A percentile compares a stretch with the other conserved stretches of the same genome.
phyloP scores from a whole-genome alignment of 2,888 invertebrate genomes.

The Watsonalla binaria region DNA sequence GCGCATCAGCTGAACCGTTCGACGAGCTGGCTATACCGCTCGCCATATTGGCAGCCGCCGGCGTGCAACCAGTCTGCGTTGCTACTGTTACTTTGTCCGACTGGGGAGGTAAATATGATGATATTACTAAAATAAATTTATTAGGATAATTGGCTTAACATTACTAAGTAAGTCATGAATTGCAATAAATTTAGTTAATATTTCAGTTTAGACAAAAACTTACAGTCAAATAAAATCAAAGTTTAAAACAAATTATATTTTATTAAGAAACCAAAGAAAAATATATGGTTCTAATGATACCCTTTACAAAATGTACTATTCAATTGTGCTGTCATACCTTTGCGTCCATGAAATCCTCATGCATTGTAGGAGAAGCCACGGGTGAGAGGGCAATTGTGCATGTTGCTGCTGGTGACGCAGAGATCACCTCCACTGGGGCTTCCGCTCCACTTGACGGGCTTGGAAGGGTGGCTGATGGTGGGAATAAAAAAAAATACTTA shows the following conservation, averaged over 20 bases:
- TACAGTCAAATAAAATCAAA: too few species aligned
- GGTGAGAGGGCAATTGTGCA: conserved; percentile 52
- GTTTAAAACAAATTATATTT: too few species aligned
- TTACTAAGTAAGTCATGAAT: too few species aligned
- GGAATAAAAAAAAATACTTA: background rate
- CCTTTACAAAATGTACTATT: too few species aligned
- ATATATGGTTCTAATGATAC: too few species aligned
- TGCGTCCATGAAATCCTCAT: conserved; percentile 68
- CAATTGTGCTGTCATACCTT: conserved; percentile 38
- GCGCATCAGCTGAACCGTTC: conserved; percentile 50
- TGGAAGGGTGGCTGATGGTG: conserved; percentile 48
- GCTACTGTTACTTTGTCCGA: conserved; percentile 87
- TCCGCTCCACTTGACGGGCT: conserved; percentile 65
- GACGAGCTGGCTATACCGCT: conserved; percentile 16
- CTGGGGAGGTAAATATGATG: conserved; percentile 27
- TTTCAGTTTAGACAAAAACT: too few species aligned
- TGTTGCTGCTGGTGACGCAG: conserved; percentile 32
- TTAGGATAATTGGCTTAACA: too few species aligned
- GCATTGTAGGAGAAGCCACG: conserved; percentile 46
- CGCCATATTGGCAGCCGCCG: conserved; percentile 71
- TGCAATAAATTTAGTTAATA: too few species aligned
- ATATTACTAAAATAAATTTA: background rate
- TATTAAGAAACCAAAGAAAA: too few species aligned
- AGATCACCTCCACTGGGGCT: conserved; percentile 42
- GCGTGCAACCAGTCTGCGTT: conserved; percentile 90